Conservation (phyloP, 2,797 vertebrate species). For the Pangasius larnaudii region DNA sequence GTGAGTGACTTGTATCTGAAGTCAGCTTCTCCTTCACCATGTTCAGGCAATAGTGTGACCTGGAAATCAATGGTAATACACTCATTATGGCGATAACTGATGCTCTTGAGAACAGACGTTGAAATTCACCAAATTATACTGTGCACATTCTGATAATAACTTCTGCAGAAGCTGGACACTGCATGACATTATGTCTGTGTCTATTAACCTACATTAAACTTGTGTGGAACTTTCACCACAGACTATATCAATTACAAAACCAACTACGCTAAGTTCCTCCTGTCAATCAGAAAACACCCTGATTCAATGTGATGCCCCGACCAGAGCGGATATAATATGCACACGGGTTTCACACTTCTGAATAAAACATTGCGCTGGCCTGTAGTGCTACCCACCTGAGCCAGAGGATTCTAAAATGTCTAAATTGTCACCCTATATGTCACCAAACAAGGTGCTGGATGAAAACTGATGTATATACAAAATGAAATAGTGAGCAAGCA, state of each 20-base stretch:
- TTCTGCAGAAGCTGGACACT: neutral
- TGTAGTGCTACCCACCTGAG: neutral
- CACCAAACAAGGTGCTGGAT: slow-evolving; percentile 12
- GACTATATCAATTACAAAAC: slow-evolving; percentile 5
- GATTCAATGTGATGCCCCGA: neutral
- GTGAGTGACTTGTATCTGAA: slow-evolving; percentile 33
- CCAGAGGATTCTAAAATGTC: slow-evolving; percentile 2
- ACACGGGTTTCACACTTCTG: neutral
- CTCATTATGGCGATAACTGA: slow-evolving; percentile 33
- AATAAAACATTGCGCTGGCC: slow-evolving; percentile 19
- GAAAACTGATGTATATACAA: slow-evolving; percentile 19
- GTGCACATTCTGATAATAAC: neutral
- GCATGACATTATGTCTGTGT: slow-evolving; percentile 3
- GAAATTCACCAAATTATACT: slow-evolving; percentile 25
- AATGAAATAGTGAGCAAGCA: slow-evolving; percentile 6
- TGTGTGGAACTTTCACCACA: neutral
- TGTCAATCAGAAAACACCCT: slow-evolving; percentile 7
- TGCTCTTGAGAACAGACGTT: slow-evolving; percentile 17
- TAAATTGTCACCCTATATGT: slow-evolving; percentile 26
- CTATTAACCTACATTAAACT: slow-evolving; percentile 22
- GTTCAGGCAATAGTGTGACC: slow-evolving; percentile 23
- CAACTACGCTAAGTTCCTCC: neutral
- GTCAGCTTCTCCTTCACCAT: slow-evolving; percentile 28
- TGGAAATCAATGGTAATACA: slow-evolving; percentile 29
- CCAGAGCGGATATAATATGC: slow-evolving; percentile 1